Evolutionary conservation across 2,797 vertebrate species (phyloP), one percentile per base, ranked within the genome.

Genomic region (Orestias chungarensis): DNA sequence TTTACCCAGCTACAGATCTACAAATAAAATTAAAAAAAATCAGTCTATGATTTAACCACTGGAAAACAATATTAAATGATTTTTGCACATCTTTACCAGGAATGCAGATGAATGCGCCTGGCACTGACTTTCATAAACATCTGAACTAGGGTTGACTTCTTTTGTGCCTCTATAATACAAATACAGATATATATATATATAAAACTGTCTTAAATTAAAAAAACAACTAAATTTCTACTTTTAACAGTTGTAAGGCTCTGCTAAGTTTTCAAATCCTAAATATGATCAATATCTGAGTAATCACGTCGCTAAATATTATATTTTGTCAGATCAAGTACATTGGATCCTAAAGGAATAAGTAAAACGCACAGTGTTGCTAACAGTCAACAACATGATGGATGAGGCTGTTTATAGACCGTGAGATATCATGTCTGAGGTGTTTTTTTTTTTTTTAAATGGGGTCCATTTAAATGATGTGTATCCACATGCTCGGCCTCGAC

Each of bases 291-390:
- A 84, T 82, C 81, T 64, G 70, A 71, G 78, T 76, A 71, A 70
- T 86, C 64, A 69, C 66, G 82, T 86, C 82, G 79, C 91, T 89
- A 91, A 92, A 92, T 87, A 86, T 59, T 2, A 57, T 3, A 92
- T 82, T 86, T 80, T 68, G 80, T 84, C 50, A 42, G 84, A 82
- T 85, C 86, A 83, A 74, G 70, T 86, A 93, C 74, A 87, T 82
- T 85, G 42, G 61, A 88, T 88, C 87, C 89, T 92, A 91, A 87
- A 79, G 83, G 73, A 64, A 88, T 87, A 83, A 85, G 74, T 83
- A 92, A 88, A 88, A 88, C 76, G 86, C 77, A 86, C 73, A 83
- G 68, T 88, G 79, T 84, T 80, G 86, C 83, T 62, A 83, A 90
- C 87, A 88, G 78, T 81, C 82, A 84, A 89, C 73, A 49, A 86